phyloP scores from a whole-genome alignment of 2,113 vertebrate genomes.

The Antechinus stuartii region DNA sequence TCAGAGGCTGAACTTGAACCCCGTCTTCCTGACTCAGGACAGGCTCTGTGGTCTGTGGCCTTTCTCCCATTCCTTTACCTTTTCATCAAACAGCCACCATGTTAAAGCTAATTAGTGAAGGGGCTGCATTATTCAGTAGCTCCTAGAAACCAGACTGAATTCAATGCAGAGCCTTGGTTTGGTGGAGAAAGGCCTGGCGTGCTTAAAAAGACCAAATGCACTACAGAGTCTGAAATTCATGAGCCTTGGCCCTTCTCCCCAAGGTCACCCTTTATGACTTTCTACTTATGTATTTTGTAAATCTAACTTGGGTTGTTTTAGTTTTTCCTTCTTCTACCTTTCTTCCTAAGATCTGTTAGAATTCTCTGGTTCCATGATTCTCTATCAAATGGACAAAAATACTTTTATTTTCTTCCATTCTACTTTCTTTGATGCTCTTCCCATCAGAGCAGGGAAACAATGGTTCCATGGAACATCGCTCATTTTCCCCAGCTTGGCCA shows the following conservation, averaged over 20 bases:
- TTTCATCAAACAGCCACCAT: slow-evolving; percentile 51
- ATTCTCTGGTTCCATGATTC: neutral
- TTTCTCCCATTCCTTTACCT: slow-evolving; percentile 55
- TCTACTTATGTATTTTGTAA: neutral
- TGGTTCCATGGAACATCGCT: neutral
- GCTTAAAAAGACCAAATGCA: slow-evolving; percentile 69
- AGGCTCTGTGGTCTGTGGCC: neutral
- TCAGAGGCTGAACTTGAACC: neutral
- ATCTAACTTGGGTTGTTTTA: neutral
- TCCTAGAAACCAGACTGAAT: slow-evolving; percentile 70
- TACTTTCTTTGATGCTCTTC: slow-evolving; percentile 23
- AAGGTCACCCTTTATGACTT: neutral
- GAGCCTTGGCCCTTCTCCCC: neutral
- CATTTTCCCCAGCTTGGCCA: neutral
- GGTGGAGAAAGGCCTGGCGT: slow-evolving; percentile 60
- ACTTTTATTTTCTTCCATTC: slow-evolving; percentile 21
- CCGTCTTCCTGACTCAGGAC: neutral
- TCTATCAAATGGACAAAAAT: neutral
- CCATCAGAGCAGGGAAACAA: neutral
- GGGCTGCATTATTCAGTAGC: slow-evolving; percentile 48
- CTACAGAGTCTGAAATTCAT: slow-evolving; percentile 43
- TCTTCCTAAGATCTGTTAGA: neutral
- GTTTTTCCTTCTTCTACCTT: neutral
- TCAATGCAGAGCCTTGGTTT: slow-evolving; percentile 58
- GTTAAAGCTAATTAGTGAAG: slow-evolving; percentile 69